These are phyloP conservation scores for Glaucopsyche alexis DNA, from an alignment of 2,888 invertebrate genomes.

Conservation along the genomic window DNA sequence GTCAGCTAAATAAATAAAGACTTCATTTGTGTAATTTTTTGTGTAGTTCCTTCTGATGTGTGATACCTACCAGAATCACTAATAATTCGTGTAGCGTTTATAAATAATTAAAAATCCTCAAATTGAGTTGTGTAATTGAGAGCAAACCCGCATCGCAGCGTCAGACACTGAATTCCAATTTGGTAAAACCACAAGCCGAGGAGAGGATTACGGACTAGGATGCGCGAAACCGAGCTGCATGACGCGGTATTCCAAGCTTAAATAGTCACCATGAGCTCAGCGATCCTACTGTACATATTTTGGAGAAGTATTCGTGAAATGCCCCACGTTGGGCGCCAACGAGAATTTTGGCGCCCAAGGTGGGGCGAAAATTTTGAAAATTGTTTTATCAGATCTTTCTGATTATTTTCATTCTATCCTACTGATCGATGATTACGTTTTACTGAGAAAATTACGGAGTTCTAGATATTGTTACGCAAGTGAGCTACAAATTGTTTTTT, in stretches of 20 bases:
- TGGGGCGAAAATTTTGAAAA: neutral
- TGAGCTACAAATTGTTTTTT: too few relatives aligned
- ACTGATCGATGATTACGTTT: too few relatives aligned
- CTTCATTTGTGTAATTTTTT: too few relatives aligned
- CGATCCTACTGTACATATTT: neutral
- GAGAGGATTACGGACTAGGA: constrained; percentile 51
- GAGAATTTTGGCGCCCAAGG: neutral
- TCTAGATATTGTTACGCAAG: too few relatives aligned
- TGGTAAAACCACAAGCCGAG: constrained; percentile 58
- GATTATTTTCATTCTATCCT: too few relatives aligned
- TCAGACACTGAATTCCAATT: constrained; percentile 69
- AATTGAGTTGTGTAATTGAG: constrained; percentile 17
- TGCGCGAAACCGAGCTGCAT: constrained; percentile 28
- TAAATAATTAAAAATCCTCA: constrained; percentile 4
- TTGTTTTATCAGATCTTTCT: neutral
- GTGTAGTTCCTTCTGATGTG: too few relatives aligned
- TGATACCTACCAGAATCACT: neutral
- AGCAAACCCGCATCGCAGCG: constrained; percentile 32
- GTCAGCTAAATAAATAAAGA: too few relatives aligned
- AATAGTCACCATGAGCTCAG: neutral
- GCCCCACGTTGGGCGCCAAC: neutral
- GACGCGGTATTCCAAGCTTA: constrained; percentile 14
- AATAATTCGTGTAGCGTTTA: neutral
- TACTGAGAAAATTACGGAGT: too few relatives aligned
- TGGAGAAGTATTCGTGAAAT: neutral